These are phyloP conservation scores for Lathronympha strigana DNA, from an alignment of 2,888 invertebrate genomes.

Conservation along the genomic window DNA sequence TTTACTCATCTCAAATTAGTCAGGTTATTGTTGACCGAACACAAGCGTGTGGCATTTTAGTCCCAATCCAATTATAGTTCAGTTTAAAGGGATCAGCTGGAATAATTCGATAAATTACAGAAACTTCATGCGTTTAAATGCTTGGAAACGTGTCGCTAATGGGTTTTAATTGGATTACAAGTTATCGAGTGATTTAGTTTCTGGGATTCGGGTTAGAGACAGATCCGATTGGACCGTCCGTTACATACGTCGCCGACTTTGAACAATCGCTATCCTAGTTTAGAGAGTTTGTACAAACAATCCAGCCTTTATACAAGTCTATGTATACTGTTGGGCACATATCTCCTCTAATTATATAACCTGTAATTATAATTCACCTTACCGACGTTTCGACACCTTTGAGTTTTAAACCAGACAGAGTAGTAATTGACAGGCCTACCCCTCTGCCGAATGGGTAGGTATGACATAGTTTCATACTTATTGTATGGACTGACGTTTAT, in stretches of 20 bases:
- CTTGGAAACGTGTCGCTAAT: slow-evolving; percentile 37
- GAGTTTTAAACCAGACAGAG: no score
- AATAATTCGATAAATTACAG: slow-evolving; percentile 41
- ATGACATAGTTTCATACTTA: no score
- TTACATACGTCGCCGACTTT: background rate
- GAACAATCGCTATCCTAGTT: background rate
- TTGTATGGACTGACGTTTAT: no score
- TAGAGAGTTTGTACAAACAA: background rate
- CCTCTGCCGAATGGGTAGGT: no score
- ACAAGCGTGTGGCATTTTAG: slow-evolving; percentile 56
- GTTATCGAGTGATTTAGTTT: slow-evolving; percentile 33
- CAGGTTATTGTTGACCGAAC: slow-evolving; percentile 54
- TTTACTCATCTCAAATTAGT: slow-evolving; percentile 59
- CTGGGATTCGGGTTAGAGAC: slow-evolving; percentile 9
- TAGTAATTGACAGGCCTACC: no score
- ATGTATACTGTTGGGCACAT: background rate
- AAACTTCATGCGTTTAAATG: slow-evolving; percentile 34
- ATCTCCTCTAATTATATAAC: no score
- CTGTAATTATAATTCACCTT: no score
- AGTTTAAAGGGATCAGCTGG: slow-evolving; percentile 39
- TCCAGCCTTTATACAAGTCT: background rate
- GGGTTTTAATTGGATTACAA: slow-evolving; percentile 36
- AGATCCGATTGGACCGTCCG: slow-evolving; percentile 6
- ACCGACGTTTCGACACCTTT: no score
- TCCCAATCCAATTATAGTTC: slow-evolving; percentile 50